phyloP scores from a whole-genome alignment of 2,888 invertebrate genomes.

The Strigamia crassipes region DNA sequence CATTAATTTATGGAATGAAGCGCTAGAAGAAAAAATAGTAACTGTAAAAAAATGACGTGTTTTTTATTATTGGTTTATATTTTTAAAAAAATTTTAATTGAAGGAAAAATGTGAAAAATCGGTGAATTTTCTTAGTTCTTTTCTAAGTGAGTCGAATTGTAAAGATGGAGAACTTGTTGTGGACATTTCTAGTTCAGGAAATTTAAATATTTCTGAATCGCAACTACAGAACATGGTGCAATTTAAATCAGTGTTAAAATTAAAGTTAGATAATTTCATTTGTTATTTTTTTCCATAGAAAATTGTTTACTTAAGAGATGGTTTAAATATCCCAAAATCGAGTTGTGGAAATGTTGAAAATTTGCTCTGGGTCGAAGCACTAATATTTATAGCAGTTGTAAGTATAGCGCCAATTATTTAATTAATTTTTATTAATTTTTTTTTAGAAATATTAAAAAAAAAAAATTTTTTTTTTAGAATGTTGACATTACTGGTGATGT shows the following conservation, averaged over 20 bases:
- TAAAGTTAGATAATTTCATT: neutral
- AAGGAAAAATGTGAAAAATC: neutral
- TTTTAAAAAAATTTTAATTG: neutral
- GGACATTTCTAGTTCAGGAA: neutral
- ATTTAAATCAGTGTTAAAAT: neutral
- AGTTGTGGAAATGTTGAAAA: neutral
- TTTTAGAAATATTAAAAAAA: too few relatives aligned
- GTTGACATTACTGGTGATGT: neutral
- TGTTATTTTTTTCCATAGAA: neutral
- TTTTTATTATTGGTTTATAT: neutral
- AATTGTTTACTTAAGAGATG: neutral
- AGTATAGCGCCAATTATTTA: neutral
- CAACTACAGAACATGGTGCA: neutral
- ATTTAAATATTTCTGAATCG: neutral
- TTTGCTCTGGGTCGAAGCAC: neutral
- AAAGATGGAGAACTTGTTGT: neutral
- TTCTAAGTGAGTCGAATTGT: neutral
- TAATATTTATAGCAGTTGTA: neutral
- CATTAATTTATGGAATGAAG: conserved; percentile 5
- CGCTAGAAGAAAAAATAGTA: neutral
- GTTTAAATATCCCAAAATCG: neutral
- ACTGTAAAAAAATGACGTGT: neutral
- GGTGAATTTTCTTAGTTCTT: neutral
- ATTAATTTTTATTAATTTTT: neutral
- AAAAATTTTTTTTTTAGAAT: too few relatives aligned